Conservation (phyloP, 2,888 invertebrate genomes). For the Lasioglossum villosulum region DNA sequence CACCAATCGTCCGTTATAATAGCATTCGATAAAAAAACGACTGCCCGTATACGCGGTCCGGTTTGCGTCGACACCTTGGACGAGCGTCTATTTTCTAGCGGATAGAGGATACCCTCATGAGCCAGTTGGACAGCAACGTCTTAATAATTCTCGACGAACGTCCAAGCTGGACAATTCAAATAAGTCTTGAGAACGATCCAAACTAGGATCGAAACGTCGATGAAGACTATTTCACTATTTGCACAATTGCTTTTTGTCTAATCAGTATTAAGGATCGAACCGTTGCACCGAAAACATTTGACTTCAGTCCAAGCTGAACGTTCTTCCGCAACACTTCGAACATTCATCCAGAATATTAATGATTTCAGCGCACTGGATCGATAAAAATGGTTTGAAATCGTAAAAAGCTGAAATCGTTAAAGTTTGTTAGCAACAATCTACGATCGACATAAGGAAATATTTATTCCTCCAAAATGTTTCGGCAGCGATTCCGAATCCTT, state of each 20-base stretch:
- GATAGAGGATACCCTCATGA: slow-evolving; percentile 66
- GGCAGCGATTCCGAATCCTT: neutral
- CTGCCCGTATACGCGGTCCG: slow-evolving; percentile 64
- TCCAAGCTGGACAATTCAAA: neutral
- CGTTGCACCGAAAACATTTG: too few relatives aligned
- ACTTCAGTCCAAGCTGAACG: neutral
- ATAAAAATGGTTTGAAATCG: too few relatives aligned
- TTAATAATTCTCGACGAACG: neutral
- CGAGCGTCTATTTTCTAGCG: slow-evolving; percentile 66
- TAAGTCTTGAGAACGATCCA: too few relatives aligned
- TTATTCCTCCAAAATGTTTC: neutral
- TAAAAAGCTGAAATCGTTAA: too few relatives aligned
- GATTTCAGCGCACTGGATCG: too few relatives aligned
- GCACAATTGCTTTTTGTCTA: too few relatives aligned
- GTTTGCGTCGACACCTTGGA: slow-evolving; percentile 74
- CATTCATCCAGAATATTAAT: too few relatives aligned
- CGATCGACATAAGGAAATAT: too few relatives aligned
- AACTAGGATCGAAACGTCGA: too few relatives aligned
- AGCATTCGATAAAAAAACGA: slow-evolving; percentile 68
- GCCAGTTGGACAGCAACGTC: slow-evolving; percentile 24
- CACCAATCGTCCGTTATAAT: slow-evolving; percentile 67
- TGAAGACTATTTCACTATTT: too few relatives aligned
- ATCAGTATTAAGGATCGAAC: too few relatives aligned
- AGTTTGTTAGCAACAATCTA: too few relatives aligned
- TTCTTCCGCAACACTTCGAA: neutral